These are phyloP conservation scores for Allolobophora icterica DNA, from an alignment of 2,888 invertebrate species.

Conservation along the genomic window DNA sequence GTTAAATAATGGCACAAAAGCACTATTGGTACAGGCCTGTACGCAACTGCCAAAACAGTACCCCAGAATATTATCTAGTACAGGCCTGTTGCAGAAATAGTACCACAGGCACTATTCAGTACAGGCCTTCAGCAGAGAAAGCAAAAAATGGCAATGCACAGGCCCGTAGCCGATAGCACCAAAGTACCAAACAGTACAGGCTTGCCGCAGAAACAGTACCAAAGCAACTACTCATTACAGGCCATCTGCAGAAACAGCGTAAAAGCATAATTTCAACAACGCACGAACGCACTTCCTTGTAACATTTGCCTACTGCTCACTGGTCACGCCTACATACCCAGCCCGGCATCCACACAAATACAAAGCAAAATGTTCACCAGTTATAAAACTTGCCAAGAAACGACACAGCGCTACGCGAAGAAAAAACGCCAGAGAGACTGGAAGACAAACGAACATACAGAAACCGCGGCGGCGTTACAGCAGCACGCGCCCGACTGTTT, in stretches of 20 bases:
- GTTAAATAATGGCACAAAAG: conserved; percentile 5
- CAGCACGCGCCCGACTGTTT: not conserved
- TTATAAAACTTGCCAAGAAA: conserved; percentile 4
- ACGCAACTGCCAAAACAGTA: not conserved
- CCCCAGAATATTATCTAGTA: not conserved
- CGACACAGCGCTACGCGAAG: conserved; percentile 7
- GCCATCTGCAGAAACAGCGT: conserved; percentile 4
- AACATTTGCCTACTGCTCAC: not conserved
- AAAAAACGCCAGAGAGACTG: not conserved
- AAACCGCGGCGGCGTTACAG: not conserved
- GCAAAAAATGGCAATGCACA: not conserved
- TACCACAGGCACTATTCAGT: not conserved
- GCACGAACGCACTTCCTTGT: not conserved
- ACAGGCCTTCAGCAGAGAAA: not conserved
- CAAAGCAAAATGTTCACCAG: not conserved
- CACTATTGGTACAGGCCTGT: not conserved
- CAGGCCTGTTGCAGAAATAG: not conserved
- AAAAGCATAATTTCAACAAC: not conserved
- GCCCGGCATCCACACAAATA: no score
- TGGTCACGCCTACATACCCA: not conserved
- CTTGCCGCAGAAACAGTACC: not conserved
- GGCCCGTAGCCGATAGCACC: no score
- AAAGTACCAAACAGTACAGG: not conserved
- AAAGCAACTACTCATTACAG: conserved; percentile 4
- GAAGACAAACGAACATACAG: conserved; percentile 17